Base-by-base conservation (phyloP, 2,797 vertebrate species). In the Sebastes taczanowskii region DNA sequence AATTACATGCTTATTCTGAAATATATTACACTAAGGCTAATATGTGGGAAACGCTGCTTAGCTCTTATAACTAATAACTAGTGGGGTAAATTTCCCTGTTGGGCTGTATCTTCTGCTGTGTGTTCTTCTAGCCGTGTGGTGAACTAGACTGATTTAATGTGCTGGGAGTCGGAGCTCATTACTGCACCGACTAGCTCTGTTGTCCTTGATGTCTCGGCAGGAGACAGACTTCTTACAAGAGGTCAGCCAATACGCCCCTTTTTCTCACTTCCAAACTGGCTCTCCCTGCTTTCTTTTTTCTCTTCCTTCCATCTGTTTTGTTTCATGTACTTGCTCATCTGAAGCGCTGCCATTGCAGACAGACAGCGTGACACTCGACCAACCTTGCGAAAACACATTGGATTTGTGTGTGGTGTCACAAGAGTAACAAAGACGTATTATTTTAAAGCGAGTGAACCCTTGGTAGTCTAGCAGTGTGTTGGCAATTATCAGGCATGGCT, bases 81-180 rank as follows among this genome's bases (percentile, higher is more conserved):
- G 52, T 61, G 53, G 64, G n/a, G 7, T 55, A 61, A 25, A 77
- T 73, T 66, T 77, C 55, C 11, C 11, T 52, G 52, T 25, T 67
- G 29, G 62, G 49, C 35, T 22, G n/a, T 68, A 61, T 30, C 61
- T 68, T 72, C 29, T 18, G 16, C 18, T 71, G 22, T 27, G 14
- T 53, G 23, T 56, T 83, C 42, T 34, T 67, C 6, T 16, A 34
- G 63, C 46, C 55, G 52, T 59, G 42, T 18, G 13, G 22, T 38
- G 20, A 8, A 30, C 58, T 10, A 23, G 49, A 66, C 34, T 35
- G 70, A 77, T 58, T 78, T 76, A 61, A 74, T 77, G 56, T 34
- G 64, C 56, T 70, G 58, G 53, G 49, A 82, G 74, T 67, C 53
- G 9, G 34, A 81, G 73, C 78, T 88, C 67, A 89, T 91, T 83